Evolutionary conservation across 2,888 invertebrate genomes (phyloP).

Genomic region (Tipula unca): DNA sequence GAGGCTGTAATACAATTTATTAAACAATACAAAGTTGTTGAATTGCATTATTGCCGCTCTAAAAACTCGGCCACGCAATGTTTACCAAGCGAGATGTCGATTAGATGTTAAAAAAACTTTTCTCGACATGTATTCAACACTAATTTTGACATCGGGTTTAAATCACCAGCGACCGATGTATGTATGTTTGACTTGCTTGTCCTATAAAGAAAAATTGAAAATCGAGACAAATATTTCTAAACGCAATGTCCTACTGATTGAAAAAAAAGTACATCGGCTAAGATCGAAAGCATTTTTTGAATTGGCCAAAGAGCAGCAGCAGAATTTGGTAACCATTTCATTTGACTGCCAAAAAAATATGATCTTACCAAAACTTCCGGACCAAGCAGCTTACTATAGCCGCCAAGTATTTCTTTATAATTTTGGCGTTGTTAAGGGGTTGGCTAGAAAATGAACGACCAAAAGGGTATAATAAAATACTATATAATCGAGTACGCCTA

Average conservation of each 20-base stretch:
- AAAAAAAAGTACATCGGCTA: constrained; percentile 26
- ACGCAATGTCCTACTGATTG: constrained; percentile 20
- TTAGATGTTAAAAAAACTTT: constrained; percentile 23
- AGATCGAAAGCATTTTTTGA: constrained; percentile 28
- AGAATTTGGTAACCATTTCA: constrained; percentile 26
- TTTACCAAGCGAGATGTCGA: too few relatives aligned
- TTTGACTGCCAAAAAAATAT: constrained; percentile 34
- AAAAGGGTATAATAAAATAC: too few relatives aligned
- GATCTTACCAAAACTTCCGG: constrained; percentile 30
- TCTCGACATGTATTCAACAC: constrained; percentile 25
- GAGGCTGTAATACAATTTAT: not conserved
- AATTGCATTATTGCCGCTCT: not conserved
- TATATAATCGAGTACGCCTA: constrained; percentile 26
- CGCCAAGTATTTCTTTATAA: constrained; percentile 31
- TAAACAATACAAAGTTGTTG: too few relatives aligned
- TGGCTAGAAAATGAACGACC: not conserved
- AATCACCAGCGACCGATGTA: constrained; percentile 24
- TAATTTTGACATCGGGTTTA: constrained; percentile 28
- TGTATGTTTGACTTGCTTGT: too few relatives aligned
- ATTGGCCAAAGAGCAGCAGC: constrained; percentile 25
- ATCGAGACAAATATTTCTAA: too few relatives aligned
- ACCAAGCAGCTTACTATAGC: constrained; percentile 31
- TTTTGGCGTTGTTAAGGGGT: constrained; percentile 29
- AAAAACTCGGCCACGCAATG: not conserved
- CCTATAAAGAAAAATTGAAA: not conserved